Base-by-base conservation (phyloP, 2,797 vertebrate species). In the Microchirus variegatus region DNA sequence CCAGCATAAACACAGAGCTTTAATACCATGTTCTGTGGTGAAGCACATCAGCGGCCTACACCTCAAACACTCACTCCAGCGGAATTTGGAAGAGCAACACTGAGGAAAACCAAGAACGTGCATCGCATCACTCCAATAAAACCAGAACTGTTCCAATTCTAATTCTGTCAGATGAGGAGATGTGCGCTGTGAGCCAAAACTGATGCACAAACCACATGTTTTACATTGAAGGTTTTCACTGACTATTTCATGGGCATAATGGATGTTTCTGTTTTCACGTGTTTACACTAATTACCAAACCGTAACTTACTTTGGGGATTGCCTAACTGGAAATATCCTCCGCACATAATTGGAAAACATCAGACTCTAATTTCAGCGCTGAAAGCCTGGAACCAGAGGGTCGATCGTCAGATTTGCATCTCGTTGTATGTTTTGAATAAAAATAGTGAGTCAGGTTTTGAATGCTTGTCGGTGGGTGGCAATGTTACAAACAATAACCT, bases 1-100 rank as follows among this genome's bases (percentile, higher is more conserved):
- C 38, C 64, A 65, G 67, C 73, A 75, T 66, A 75, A 86, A 78
- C 77, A 77, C 60, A 57, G 38, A 73, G 78, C 73, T 51, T 70
- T 71, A 60, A 66, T 77, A 63, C 35, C 22, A 13, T 13, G 45
- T 41, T 70, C 58, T 61, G 60, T 10, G 18, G 64, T 52, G 11
- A 70, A 74, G 77, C 65, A 62, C 56, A 60, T 73, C 53, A 73
- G 59, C 47, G 60, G 76, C 14, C 44, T 43, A 54, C 46, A 56
- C 57, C 54, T 70, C 59, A 63, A 59, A 59, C 49, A 44, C 66
- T 62, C n/a, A 16, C 63, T 64, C 42, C 47, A 69, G 70, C 50
- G 31, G 48, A 75, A 59, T 65, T 50, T 19, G 46, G 15, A 73
- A 54, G 42, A 70, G 52, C 3, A 69, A 52, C 26, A 40, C 11